phyloP scores from a whole-genome alignment of 1,140 invertebrate species.

The Papilio glaucus region DNA sequence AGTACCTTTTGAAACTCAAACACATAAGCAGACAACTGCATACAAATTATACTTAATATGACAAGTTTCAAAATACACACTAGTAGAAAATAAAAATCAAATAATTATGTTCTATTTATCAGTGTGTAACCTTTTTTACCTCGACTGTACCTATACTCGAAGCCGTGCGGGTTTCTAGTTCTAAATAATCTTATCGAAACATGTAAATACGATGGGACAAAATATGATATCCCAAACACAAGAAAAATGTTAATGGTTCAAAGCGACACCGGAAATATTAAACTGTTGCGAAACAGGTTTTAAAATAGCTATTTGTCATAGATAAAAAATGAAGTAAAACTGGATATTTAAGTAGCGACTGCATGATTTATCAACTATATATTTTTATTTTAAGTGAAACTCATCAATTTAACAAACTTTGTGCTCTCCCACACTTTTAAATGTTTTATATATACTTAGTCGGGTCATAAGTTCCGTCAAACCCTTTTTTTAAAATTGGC shows the following conservation, averaged over 20 bases:
- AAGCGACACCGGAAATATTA: conserved; percentile 22
- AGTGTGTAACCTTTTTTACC: too few species aligned
- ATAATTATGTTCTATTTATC: too few species aligned
- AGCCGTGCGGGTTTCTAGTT: background rate
- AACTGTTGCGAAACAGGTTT: conserved; percentile 11
- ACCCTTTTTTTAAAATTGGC: too few species aligned
- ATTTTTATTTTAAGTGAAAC: background rate
- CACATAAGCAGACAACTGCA: too few species aligned
- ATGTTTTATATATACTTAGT: background rate
- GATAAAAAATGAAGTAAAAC: conserved; percentile 22
- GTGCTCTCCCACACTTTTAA: background rate
- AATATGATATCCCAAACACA: background rate
- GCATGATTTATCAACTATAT: conserved; percentile 2
- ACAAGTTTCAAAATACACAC: too few species aligned
- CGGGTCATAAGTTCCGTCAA: too few species aligned
- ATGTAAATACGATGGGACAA: background rate
- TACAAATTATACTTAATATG: too few species aligned
- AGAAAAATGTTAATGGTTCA: conserved; percentile 20
- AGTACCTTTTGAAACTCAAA: too few species aligned
- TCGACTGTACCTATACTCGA: too few species aligned
- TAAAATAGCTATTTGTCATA: conserved; percentile 17
- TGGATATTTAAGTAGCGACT: background rate
- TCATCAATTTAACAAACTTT: background rate
- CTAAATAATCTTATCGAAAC: background rate
- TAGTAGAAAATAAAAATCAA: too few species aligned